Base-by-base conservation (phyloP, 1,140 invertebrate species). In the Bombus balteatus region DNA sequence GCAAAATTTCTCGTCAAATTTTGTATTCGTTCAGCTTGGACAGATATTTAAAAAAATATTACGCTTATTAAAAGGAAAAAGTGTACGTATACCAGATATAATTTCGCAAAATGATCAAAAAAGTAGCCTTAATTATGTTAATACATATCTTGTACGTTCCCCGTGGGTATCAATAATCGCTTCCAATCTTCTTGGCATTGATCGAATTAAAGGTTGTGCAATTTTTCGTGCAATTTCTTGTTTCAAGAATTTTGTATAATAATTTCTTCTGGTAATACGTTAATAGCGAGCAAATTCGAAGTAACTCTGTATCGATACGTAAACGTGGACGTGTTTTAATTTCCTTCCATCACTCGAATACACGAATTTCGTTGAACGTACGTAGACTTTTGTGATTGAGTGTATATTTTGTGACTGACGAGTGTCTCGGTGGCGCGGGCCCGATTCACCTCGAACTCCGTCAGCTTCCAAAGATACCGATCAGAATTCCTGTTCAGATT, bases 371-470 rank as follows among this genome's bases (percentile, higher is more conserved):
- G 28, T 28, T 28, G 3, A 10, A 10, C 28, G 59, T 62, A 62
- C 57, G 28, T 59, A 12, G 59, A 62, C 25, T 62, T 62, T 62
- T 62, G 59, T n/a, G 59, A 62, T n/a, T n/a, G 59, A 62, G 59
- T 32, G 13, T 25, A 37, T 37, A 37, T 37, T 18, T 25, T 18
- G 93, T 92, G 93, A 93, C 92, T 93, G 93, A 93, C 92, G 92
- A 94, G 92, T 92, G 90, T 92, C 90, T 92, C 91, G 91, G 86
- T 90, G 90, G 86, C 88, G 90, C 92, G 92, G 89, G 91, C 87
- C 88, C 84, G 89, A 87, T 91, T 93, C 91, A 88, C 85, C 78
- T 88, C 87, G 87, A 90, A 86, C 71, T 47, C 88, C 86, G 87
- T 77, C 91, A 91, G 89, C 71, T 91, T 91, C 93, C 93, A 92